Base-by-base conservation (phyloP, 2,888 invertebrate species). In the Cabera pusaria region DNA sequence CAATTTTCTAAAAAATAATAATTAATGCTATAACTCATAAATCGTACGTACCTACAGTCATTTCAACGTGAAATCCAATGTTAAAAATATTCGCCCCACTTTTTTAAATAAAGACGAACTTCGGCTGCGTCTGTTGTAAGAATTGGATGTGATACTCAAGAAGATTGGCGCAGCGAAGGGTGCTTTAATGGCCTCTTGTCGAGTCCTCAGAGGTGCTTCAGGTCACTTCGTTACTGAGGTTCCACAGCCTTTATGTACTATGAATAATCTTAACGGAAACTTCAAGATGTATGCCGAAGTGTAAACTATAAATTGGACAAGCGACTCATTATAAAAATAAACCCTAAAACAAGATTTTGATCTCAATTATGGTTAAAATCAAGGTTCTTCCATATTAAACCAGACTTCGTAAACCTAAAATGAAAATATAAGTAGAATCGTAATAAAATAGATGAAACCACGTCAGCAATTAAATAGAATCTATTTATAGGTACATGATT, bases 211-310 rank as follows among this genome's bases (percentile, higher is more conserved):
- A 68, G 57, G 71, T 75, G 59, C 87, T 87, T 57, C 78, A 84
- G 82, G 84, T 83, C 84, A 83, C 87, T 87, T 87, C 85, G 87
- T 87, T 87, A 86, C 80, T 78, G 60, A 72, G 66, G 77, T 83
- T 80, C 81, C 82, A 78, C 77, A 67, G 64, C 59, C 68, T 78
- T 77, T 75, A 59, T 72, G 65, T 68, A 61, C 75, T 70, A 75
- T 82, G 79, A 77, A 81, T 81, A 76, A 79, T 73, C 64, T 72
- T 69, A 65, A 61, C 55, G 58, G 49, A 59, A 71, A 64, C 62
- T 64, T 69, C 47, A 52, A 50, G 49, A 51, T 66, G 54, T 54
- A 49, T 45, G 34, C 25, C 21, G 43, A 56, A 53, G 44, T 47
- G 50, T 49, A 47, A 65, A 63, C 63, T 64, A 56, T 64, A 62